Evolutionary conservation across 2,797 vertebrate genomes (phyloP).

Genomic region (Crocidura indochinensis): DNA sequence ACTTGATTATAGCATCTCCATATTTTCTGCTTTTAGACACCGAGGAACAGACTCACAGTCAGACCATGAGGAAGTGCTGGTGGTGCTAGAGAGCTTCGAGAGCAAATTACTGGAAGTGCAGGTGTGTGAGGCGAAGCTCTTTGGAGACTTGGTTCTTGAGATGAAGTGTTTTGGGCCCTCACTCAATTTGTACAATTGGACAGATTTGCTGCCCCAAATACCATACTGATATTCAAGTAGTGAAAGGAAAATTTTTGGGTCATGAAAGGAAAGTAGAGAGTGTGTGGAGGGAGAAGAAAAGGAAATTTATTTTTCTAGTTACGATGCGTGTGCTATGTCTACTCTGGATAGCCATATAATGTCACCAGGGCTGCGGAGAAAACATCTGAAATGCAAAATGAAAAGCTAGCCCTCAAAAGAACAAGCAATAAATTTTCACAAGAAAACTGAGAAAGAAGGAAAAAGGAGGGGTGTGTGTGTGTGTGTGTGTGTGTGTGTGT

Average conservation of each 20-base stretch:
- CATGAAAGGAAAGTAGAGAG: conserved; percentile 18
- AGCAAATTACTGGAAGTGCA: conserved; percentile 98
- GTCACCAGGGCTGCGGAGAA: background rate
- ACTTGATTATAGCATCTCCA: background rate
- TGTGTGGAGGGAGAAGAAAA: background rate
- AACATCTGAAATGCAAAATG: background rate
- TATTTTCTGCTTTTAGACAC: conserved; percentile 90
- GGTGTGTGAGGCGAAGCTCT: conserved; percentile 89
- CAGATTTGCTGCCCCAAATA: conserved; percentile 30
- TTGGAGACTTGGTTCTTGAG: background rate
- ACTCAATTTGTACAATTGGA: background rate
- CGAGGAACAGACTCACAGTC: conserved; percentile 95
- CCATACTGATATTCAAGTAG: background rate
- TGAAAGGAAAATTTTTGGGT: background rate
- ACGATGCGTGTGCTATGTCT: background rate
- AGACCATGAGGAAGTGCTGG: conserved; percentile 91
- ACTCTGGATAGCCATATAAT: background rate
- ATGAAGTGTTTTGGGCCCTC: background rate
- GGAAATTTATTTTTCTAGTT: background rate
- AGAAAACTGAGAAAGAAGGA: background rate
- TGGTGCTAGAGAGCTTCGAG: conserved; percentile 96
- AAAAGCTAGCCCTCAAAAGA: conserved; percentile 19
- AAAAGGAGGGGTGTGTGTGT: background rate
- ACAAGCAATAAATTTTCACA: background rate
- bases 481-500: background rate